Base-by-base conservation (phyloP, 1,140 invertebrate species). In the Ridgeia piscesae region DNA sequence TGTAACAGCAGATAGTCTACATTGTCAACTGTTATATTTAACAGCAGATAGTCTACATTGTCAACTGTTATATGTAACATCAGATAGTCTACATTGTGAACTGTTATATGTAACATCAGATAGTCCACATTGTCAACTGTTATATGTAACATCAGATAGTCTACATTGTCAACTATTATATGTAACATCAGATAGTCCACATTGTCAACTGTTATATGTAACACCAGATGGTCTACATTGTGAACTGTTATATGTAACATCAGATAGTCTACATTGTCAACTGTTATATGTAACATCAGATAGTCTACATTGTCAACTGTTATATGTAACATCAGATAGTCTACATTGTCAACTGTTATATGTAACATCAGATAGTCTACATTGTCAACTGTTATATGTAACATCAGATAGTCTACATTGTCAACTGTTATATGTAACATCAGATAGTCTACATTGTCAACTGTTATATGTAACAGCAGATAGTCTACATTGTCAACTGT, bases 61-160 rank as follows among this genome's bases (percentile, higher is more conserved):
- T 98, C 97, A 88, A 97, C 97, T 95, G 58, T 14, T 14, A 14
- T 77, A 21, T 31, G 17, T 77, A 17, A 77, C 8, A 77, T 31
- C 1, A 77, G n/a, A n/a, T n/a, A n/a, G n/a, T n/a, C n/a, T 31
- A 17, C 58, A 77, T 31, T 77, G 6, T 4, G 4, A 42, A 42
- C 27, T 77, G 11, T 77, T n/a, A n/a, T n/a, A n/a, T n/a, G n/a
- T n/a, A n/a, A n/a, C n/a, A n/a, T n/a, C n/a, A n/a, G n/a, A n/a
- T n/a, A n/a, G n/a, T n/a, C n/a, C n/a, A n/a, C n/a, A n/a, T 95
- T 94, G 93, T 98, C 97, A 88, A 97, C 97, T 95, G 58, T 14
- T 14, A 14, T 77, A 21, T 31, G 17, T 77, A 17, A 77, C 8
- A 77, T 31, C 1, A 77, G n/a, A n/a, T n/a, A n/a, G n/a, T n/a